A percentile compares a stretch with the other conserved stretches of the same genome.
These are phyloP conservation scores for Drosophila dives DNA, from an alignment of 2,888 invertebrate species.

Conservation along the genomic window DNA sequence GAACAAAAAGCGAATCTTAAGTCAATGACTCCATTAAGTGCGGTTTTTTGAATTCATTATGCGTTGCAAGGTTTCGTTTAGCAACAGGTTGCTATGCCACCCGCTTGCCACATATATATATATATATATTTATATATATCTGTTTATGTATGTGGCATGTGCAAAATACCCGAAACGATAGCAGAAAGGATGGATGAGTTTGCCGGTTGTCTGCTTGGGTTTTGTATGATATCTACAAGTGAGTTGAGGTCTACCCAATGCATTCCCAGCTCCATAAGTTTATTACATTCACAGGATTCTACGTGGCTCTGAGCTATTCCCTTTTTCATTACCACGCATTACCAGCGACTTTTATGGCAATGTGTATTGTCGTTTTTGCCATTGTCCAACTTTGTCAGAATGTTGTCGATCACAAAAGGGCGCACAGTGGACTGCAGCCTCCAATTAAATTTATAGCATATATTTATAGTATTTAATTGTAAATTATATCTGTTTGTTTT, in stretches of 20 bases:
- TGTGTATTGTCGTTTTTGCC: constrained; percentile 16
- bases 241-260: background rate
- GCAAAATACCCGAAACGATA: constrained; percentile 8
- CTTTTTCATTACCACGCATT: constrained; percentile 54
- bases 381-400: background rate
- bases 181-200: background rate
- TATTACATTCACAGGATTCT: background rate
- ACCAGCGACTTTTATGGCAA: constrained; percentile 42
- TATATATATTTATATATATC: background rate
- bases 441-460: too few relatives aligned
- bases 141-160: constrained; percentile 28
- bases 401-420: background rate
- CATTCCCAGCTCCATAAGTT: background rate
- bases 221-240: constrained; percentile 45
- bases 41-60: constrained; percentile 68
- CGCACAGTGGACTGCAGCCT: constrained; percentile 11
- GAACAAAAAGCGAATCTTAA: constrained; percentile 48
- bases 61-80: constrained; percentile 50
- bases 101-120: constrained; percentile 9
- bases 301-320: background rate
- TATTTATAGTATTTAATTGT: too few relatives aligned
- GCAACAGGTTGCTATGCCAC: constrained; percentile 67
- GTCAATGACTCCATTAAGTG: constrained; percentile 79
- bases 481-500: background rate
- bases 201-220: constrained; percentile 53